Evolutionary conservation across 2,888 invertebrate genomes (phyloP), one percentile per base, ranked within the genome.

Genomic region (Molorchus minor): DNA sequence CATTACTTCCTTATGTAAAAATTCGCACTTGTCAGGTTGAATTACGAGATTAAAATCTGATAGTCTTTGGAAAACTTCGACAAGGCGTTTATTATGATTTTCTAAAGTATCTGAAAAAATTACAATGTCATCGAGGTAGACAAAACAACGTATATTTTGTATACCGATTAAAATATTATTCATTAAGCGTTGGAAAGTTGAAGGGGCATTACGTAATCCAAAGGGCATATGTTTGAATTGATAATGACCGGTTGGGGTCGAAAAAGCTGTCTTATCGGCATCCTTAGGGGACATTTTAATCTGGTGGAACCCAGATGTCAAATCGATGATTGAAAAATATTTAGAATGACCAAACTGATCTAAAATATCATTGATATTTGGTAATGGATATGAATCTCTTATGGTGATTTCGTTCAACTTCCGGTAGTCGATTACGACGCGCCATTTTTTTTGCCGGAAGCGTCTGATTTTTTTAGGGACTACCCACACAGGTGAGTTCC

Each of bases 251-350:
- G 58, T 45, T 21, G 68, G 71, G 7, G 71, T 70, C 2, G 70
- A 68, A 58, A 79, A 79, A 1, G 78, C 79, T 7, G 78, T 79
- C 73, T 79, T 79, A 17, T 59, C 52, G 8, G 63, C 55, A 57
- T 77, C 75, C 35, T 67, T 44, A 2, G 61, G 54, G 38, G 69
- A 25, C 62, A 78, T 68, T 47, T 58, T 16, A 10, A 79, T 75
- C 66, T 80, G 79, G 56, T 80, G 79, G 62, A 75, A 80, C 0
- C 79, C 79, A 2, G 70, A 70, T 1, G 77, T 73, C n/a, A 80
- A 49, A 61, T 79, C 80, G 21, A 80, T 25, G 0, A 74, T 76
- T 1, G 76, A 71, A 49, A 79, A 80, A 62, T 77, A 79, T 54
- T 69, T 69, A 1, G 75, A 65, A 54, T 73, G 69, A 25, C 77